Evolutionary conservation across 2,888 invertebrate species (phyloP).

Genomic region (Epinotia bilunana): DNA sequence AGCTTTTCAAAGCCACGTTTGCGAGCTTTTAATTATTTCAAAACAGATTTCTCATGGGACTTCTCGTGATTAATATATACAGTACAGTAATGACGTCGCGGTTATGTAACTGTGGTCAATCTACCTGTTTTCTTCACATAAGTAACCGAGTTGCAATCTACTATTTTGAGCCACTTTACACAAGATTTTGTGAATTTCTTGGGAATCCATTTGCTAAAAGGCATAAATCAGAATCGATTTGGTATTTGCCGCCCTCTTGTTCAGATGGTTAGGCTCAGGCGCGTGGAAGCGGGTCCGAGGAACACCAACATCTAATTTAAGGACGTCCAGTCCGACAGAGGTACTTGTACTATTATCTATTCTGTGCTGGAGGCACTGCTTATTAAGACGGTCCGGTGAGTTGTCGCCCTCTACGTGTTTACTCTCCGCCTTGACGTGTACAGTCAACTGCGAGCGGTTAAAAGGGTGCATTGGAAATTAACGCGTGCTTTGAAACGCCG

Average conservation of each 20-base stretch:
- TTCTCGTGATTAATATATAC: not conserved
- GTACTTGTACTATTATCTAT: no score
- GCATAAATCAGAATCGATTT: not conserved
- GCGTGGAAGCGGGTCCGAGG: not conserved
- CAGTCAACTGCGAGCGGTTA: not conserved
- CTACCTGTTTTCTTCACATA: no score
- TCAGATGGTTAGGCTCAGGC: not conserved
- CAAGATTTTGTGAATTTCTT: not conserved
- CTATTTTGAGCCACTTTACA: not conserved
- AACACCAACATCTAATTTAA: not conserved
- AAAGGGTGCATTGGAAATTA: no score
- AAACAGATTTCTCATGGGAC: not conserved
- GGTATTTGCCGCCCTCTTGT: not conserved
- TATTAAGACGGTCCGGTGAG: not conserved
- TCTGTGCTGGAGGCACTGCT: no score
- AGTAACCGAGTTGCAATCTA: no score
- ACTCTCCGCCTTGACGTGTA: not conserved
- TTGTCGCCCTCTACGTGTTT: not conserved
- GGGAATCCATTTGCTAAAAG: not conserved
- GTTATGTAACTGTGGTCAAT: no score
- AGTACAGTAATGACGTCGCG: no score
- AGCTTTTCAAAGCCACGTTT: conserved; percentile 13
- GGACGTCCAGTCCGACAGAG: not conserved
- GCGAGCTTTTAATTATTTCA: conserved; percentile 7
- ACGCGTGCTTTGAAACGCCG: no score